phyloP scores from a whole-genome alignment of 2,888 invertebrate genomes.

The Acanthosepion lycidas region DNA sequence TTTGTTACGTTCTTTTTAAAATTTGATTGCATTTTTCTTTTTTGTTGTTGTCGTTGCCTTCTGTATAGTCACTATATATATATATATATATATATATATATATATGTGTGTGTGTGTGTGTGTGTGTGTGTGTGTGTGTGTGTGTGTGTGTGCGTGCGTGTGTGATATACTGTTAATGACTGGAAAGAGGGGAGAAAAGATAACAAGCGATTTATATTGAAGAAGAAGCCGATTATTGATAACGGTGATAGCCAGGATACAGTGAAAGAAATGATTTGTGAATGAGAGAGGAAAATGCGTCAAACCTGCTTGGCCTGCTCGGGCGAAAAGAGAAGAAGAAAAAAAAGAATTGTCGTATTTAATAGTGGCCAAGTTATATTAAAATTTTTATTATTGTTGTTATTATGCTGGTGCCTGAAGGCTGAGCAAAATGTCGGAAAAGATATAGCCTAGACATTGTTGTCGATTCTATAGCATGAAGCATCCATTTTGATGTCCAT shows the following conservation, averaged over 20 bases:
- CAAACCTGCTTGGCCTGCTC: neutral
- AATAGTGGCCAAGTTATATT: neutral
- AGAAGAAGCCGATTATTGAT: neutral
- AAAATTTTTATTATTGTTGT: neutral
- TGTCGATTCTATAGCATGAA: neutral
- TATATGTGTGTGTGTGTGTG: neutral
- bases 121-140: too few relatives aligned
- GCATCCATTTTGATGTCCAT: neutral
- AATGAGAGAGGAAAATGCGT: conserved; percentile 4
- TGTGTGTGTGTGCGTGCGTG: neutral
- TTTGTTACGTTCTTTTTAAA: neutral
- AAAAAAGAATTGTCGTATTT: neutral
- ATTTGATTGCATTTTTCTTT: neutral
- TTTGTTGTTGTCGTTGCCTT: neutral
- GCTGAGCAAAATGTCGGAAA: neutral
- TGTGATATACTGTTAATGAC: neutral
- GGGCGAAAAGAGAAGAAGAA: neutral
- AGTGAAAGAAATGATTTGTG: neutral
- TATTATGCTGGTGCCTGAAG: neutral
- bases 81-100: neutral
- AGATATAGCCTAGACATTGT: neutral
- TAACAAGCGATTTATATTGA: neutral
- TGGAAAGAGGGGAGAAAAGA: neutral
- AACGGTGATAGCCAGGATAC: neutral
- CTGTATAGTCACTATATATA: neutral